Evolutionary conservation across 30 jellyfish, hydroid and myxozoan genomes (phyloP), one percentile per base, ranked within the genome.

Genomic region (Pseudorhiza aurosa): DNA sequence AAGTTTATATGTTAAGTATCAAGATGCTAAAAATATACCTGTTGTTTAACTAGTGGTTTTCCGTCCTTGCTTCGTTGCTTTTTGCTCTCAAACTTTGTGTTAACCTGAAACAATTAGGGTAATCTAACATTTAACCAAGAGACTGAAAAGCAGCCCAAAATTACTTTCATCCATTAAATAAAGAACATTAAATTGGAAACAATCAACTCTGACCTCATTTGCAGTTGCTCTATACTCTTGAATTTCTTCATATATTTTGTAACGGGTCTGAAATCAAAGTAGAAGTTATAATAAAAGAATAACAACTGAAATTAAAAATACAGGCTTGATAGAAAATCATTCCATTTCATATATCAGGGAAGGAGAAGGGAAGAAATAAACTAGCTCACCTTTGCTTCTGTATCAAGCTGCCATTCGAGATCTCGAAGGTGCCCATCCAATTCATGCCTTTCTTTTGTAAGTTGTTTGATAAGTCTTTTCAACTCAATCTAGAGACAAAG

Each of bases 331-430:
- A n/a, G n/a, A 56, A 19, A 56, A 22, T 1, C 43, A 19, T 56
- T 56, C 44, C 1, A 5, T 39, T 39, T 12, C 50, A 39, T 39
- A 12, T 39, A n/a, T n/a, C n/a, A n/a, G n/a, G 22, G 63, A 9
- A 29, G 24, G 22, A 49, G 63, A 11, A n/a, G n/a, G n/a, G n/a
- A n/a, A n/a, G n/a, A n/a, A n/a, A n/a, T n/a, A 2, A 60, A 28
- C 10, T 3, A n/a, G 4, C 32, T 49, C 29, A 79, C 97, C 95
- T 78, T 78, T 9, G 97, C 87, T 47, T 88, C 97, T 4, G 90
- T 64, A 58, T 88, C 79, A 7, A 88, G 94, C 67, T 65, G 85
- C 97, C 97, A 88, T 42, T 88, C 97, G 36, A 88, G 45, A 81
- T 88, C 97, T 53, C 62, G 73, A 44, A 79, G 75, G 25, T 43